phyloP scores from a whole-genome alignment of 2,888 invertebrate species.

The Perithous albicinctus region DNA sequence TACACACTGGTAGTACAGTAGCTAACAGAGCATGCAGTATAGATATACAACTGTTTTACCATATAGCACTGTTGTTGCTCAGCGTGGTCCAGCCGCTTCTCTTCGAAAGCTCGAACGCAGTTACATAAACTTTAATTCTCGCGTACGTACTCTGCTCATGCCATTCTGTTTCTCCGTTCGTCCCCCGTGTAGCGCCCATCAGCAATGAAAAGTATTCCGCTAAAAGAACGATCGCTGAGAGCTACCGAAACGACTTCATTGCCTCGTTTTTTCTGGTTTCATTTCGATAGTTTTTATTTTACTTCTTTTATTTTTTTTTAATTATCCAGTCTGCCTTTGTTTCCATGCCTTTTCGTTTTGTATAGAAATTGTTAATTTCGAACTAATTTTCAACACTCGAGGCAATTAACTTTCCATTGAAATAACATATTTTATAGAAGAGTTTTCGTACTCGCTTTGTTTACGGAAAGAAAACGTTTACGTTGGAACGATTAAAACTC shows the following conservation, averaged over 20 bases:
- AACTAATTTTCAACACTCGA: not conserved
- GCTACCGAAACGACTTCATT: slow-evolving; percentile 52
- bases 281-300: too few relatives aligned
- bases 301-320: slow-evolving; percentile 27
- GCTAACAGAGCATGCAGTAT: slow-evolving; percentile 33
- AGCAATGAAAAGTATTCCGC: slow-evolving; percentile 7
- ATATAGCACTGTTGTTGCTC: not conserved
- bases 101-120: slow-evolving; percentile 59
- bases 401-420: not conserved
- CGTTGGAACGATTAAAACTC: too few relatives aligned
- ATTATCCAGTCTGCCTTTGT: not conserved
- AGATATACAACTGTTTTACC: slow-evolving; percentile 29
- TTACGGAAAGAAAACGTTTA: too few relatives aligned
- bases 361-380: not conserved
- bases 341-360: not conserved
- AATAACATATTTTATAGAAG: not conserved
- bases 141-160: slow-evolving; percentile 12
- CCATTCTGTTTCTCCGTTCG: slow-evolving; percentile 37
- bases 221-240: slow-evolving; percentile 41
- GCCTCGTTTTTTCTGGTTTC: slow-evolving; percentile 33
- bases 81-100: slow-evolving; percentile 18
- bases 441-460: too few relatives aligned
- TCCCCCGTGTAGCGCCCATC: slow-evolving; percentile 36
- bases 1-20: slow-evolving; percentile 32
- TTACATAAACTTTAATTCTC: slow-evolving; percentile 63